Evolutionary conservation across 1,140 invertebrate species (phyloP).

Genomic region (Harpegnathos saltator): DNA sequence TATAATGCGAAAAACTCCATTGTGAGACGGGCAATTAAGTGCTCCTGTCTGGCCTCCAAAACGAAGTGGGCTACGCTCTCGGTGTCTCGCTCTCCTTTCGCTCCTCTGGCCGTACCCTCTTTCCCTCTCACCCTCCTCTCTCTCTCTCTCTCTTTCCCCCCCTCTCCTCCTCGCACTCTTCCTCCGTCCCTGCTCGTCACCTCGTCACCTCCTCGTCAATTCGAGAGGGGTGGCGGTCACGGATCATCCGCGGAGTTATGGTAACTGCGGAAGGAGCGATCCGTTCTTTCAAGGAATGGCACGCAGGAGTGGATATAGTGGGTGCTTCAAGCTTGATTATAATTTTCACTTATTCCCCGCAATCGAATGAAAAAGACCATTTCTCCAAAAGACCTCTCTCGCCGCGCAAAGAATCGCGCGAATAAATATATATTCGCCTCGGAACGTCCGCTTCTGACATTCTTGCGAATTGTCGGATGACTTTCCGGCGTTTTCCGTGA

Average conservation of each 20-base stretch:
- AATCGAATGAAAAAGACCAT: no score
- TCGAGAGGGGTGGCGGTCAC: constrained; percentile 32
- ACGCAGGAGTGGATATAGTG: not conserved
- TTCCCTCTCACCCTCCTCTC: not conserved
- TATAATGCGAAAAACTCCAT: constrained; percentile 84
- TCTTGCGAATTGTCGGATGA: no score
- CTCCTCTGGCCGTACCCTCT: not conserved
- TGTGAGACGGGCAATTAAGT: constrained; percentile 84
- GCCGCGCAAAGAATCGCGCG: no score
- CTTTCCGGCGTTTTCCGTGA: no score
- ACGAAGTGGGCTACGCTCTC: constrained; percentile 76
- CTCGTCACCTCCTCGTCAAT: constrained; percentile 64
- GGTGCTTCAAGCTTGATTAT: constrained; percentile 15
- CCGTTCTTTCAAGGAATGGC: constrained; percentile 5
- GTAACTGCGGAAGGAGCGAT: constrained; percentile 10
- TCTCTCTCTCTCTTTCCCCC: constrained; percentile 34
- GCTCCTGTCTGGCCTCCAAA: constrained; percentile 79
- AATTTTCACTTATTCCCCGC: not conserved
- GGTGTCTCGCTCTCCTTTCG: constrained; percentile 43
- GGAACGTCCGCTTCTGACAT: no score
- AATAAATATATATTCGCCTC: no score
- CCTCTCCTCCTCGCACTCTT: constrained; percentile 1
- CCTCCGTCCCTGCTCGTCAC: constrained; percentile 43
- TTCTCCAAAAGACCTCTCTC: no score
- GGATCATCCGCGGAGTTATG: constrained; percentile 41